Base-by-base conservation (phyloP, 2,113 vertebrate species). In the Buteo buteo region DNA sequence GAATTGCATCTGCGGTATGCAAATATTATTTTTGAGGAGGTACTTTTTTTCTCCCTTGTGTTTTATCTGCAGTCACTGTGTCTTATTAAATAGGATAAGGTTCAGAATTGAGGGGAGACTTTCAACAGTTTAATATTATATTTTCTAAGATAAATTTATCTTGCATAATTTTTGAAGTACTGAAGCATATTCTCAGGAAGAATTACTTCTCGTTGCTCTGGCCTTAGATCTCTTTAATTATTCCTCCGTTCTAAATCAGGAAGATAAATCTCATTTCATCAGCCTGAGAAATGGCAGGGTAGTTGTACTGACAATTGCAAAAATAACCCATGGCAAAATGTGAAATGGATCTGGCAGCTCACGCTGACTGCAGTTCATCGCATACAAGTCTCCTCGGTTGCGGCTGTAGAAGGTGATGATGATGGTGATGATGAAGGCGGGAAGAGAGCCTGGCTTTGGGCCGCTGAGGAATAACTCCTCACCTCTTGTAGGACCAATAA, bases 371-470 rank as follows among this genome's bases (percentile, higher is more conserved):
- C 62, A 4, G 25, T 19, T 44, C 18, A 1, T 18, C 5, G 1
- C 4, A 17, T 14, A 16, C 5, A 4, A 20, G 29, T 12, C 38
- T 25, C 62, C 50, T 64, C 4, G 0, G 3, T 6, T 21, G 36
- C 2, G 3, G 57, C 66, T 52, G 55, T 36, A 14, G 86, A 49
- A 13, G 58, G 11, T 36, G 73, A 11, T 49, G 69, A n/a, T 42
- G 61, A 54, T 54, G 26, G 36, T 54, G 62, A 13, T 66, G 77
- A 24, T 22, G 84, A 84, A 77, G 84, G 52, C 17, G 34, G 42
- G 47, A 40, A 57, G 28, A 47, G 31, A 57, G 17, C 72, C 57
- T 74, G 57, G n/a, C n/a, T 69, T 79, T 61, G 25, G 13, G 34
- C 52, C 62, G 52, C 57, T 52, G 74, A 59, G 84, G 38, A 77